These are phyloP conservation scores for Burhinus bistriatus DNA, from an alignment of 2,113 vertebrate species.

Conservation along the genomic window DNA sequence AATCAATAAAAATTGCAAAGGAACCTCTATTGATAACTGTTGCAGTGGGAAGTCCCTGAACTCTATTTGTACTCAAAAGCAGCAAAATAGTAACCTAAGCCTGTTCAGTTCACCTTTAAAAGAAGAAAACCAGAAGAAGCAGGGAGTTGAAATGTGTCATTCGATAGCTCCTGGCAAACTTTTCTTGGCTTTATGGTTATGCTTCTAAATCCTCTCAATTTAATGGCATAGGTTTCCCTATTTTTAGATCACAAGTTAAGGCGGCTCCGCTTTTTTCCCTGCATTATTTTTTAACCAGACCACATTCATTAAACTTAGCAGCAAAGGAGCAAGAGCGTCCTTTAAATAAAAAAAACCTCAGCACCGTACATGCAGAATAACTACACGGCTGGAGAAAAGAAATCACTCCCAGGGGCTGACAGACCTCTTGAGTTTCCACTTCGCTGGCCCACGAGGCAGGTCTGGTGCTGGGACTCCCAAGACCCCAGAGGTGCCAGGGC, in stretches of 20 bases:
- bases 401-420: slow-evolving; percentile 35
- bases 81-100: not conserved
- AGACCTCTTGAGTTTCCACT: slow-evolving; percentile 55
- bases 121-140: slow-evolving; percentile 36
- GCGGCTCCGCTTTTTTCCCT: not conserved
- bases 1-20: not conserved
- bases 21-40: not conserved
- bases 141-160: slow-evolving; percentile 36
- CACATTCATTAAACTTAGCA: not conserved
- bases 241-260: slow-evolving; percentile 51
- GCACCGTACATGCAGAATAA: not conserved
- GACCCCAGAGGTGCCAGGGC: not conserved
- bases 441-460: not conserved
- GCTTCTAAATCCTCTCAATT: slow-evolving; percentile 56
- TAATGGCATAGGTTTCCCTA: slow-evolving; percentile 52
- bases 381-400: not conserved
- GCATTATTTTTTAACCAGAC: not conserved
- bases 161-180: slow-evolving; percentile 35
- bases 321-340: not conserved
- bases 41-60: not conserved
- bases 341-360: not conserved
- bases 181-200: slow-evolving; percentile 47
- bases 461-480: not conserved
- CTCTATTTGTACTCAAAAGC: not conserved
- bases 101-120: slow-evolving; percentile 3